These are phyloP conservation scores for Orthosia incerta DNA, from an alignment of 2,888 invertebrate genomes.

Conservation along the genomic window DNA sequence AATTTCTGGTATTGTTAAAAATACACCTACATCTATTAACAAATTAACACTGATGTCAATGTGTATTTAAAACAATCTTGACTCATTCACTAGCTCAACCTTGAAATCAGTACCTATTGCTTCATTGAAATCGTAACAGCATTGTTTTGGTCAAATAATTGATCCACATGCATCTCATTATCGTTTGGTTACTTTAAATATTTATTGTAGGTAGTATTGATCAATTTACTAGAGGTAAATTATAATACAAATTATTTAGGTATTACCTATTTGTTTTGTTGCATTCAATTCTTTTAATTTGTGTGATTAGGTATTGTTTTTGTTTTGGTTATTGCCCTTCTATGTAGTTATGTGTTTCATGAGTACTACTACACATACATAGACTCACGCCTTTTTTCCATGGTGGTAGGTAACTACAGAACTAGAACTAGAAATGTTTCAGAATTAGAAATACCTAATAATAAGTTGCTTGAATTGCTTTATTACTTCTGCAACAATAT, in stretches of 20 bases:
- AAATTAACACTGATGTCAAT: conserved; percentile 67
- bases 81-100: conserved; percentile 56
- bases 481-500: conserved; percentile 1
- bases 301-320: neutral
- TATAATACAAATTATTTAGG: conserved; percentile 9
- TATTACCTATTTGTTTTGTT: too few species aligned
- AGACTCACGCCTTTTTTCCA: too few species aligned
- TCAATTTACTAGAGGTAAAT: neutral
- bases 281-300: too few species aligned
- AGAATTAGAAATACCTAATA: neutral
- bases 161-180: conserved; percentile 34
- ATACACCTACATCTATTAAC: conserved; percentile 8
- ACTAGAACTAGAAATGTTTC: neutral
- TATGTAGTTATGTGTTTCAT: too few species aligned
- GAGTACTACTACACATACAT: too few species aligned
- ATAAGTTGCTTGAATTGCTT: neutral
- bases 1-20: too few species aligned
- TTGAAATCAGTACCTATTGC: conserved; percentile 56
- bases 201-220: conserved; percentile 1
- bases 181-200: neutral
- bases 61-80: conserved; percentile 57
- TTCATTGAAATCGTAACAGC: conserved; percentile 42
- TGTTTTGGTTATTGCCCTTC: too few species aligned
- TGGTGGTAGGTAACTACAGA: neutral
- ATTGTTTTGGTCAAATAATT: conserved; percentile 50